Conservation (phyloP, 2,797 vertebrate genomes). For the Harpagifer antarcticus region DNA sequence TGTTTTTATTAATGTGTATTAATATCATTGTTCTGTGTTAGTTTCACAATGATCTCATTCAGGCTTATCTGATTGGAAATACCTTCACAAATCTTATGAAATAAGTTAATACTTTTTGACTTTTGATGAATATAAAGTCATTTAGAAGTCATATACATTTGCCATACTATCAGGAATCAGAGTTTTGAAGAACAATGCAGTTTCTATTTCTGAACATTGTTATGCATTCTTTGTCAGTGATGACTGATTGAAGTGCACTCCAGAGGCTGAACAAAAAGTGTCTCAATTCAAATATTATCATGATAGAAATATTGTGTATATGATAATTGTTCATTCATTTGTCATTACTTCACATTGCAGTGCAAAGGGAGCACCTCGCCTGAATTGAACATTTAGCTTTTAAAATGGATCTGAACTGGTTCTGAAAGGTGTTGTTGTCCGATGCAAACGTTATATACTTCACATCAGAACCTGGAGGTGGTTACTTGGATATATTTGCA, state of each 20-base stretch:
- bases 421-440: not conserved
- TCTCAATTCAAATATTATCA: not conserved
- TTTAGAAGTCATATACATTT: too few species aligned
- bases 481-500: not conserved
- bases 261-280: not conserved
- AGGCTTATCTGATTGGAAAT: not conserved
- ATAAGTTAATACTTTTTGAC: too few species aligned
- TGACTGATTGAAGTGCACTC: not conserved
- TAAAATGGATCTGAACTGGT: not conserved
- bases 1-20: not conserved
- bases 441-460: not conserved
- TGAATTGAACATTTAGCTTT: too few species aligned
- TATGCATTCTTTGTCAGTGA: not conserved
- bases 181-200: not conserved
- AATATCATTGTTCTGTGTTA: not conserved
- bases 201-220: not conserved
- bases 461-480: not conserved
- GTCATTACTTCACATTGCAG: not conserved
- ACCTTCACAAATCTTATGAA: not conserved
- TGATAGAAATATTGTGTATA: too few species aligned
- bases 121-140: not conserved
- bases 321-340: not conserved
- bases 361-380: not conserved
- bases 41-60: not conserved
- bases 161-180: not conserved